Evolutionary conservation across 2,888 invertebrate species (phyloP).

Genomic region (Cheilosia vulpina): DNA sequence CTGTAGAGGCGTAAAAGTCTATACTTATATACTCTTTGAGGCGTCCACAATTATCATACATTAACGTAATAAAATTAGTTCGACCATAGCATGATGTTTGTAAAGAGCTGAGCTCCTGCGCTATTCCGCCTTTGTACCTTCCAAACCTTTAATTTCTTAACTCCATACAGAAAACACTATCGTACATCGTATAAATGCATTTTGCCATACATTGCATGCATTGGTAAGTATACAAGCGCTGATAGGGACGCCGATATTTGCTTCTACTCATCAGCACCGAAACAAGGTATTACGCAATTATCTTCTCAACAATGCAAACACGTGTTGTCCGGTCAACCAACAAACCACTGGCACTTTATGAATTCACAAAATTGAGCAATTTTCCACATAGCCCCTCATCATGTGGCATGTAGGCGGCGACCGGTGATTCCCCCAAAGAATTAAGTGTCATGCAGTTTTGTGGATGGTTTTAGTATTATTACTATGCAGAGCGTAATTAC

Average conservation of each 20-base stretch:
- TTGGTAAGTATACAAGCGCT: no score
- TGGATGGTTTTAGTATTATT: conserved; percentile 7
- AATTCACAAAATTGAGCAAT: conserved; percentile 20
- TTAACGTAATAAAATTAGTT: no score
- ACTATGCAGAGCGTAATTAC: conserved; percentile 22
- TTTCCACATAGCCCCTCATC: background rate
- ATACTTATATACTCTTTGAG: no score
- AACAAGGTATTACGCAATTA: background rate
- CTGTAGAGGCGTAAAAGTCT: no score
- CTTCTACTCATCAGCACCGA: background rate
- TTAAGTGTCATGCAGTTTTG: conserved; percentile 13
- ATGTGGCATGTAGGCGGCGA: conserved; percentile 4
- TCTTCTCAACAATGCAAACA: conserved; percentile 3
- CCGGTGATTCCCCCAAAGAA: background rate
- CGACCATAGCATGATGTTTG: no score
- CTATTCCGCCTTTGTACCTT: no score
- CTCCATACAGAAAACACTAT: no score
- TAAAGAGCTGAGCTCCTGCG: no score
- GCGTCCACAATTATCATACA: no score
- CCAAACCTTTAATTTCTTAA: no score
- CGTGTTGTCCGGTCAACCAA: conserved; percentile 8
- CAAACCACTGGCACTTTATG: conserved; percentile 27
- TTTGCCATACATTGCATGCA: no score
- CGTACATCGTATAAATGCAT: no score
- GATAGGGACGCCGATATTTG: background rate